Conservation (phyloP, 1,140 invertebrate species). For the Pemphigus obesinymphae region DNA sequence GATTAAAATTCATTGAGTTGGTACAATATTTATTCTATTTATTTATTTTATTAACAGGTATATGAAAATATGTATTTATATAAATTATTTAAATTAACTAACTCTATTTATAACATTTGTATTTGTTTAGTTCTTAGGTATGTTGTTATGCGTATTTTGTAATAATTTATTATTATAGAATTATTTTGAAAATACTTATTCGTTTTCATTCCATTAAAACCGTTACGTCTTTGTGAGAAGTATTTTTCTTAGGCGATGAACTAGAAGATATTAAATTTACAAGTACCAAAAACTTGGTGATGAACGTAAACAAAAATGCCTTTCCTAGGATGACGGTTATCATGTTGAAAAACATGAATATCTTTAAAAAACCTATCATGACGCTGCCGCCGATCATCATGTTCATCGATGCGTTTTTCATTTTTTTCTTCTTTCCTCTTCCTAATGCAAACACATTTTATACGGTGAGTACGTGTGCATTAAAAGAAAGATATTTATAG, state of each 20-base stretch:
- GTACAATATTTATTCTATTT: not conserved
- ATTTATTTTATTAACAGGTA: not conserved
- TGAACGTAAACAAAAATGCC: slow-evolving; percentile 1
- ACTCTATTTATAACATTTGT: not conserved
- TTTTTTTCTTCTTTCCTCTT: slow-evolving; percentile 2
- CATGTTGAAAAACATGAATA: not conserved
- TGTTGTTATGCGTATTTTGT: not conserved
- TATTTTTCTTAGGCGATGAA: not conserved
- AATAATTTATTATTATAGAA: not conserved
- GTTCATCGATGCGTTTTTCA: not conserved
- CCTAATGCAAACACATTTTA: not conserved
- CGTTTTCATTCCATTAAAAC: not conserved
- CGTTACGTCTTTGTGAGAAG: not conserved
- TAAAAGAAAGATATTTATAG: too few relatives aligned
- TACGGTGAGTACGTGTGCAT: too few relatives aligned
- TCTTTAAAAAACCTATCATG: not conserved
- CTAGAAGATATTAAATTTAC: not conserved
- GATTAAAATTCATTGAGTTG: not conserved
- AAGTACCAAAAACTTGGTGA: slow-evolving; percentile 1
- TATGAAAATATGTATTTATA: not conserved
- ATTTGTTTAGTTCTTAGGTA: not conserved
- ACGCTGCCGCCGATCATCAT: not conserved
- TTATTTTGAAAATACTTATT: not conserved
- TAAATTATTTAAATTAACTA: not conserved
- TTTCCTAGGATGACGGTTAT: not conserved